Base-by-base conservation (phyloP, 2,797 vertebrate genomes). In the Moxostoma hubbsi region DNA sequence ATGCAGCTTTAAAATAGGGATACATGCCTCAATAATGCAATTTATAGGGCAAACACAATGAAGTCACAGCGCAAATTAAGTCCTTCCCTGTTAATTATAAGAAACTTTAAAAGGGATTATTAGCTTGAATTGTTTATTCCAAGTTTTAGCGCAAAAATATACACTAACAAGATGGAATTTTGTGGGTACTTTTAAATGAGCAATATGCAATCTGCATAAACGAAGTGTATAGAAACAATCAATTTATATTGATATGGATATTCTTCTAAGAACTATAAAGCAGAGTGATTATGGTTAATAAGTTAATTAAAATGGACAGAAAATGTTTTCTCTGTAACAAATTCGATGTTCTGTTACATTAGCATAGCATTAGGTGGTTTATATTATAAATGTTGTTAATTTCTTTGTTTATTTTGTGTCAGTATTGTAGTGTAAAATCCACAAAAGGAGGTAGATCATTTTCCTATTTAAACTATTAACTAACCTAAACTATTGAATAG, bases 191-290 rank as follows among this genome's bases (percentile, higher is more conserved):
- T 66, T 9, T 43, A 55, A 79, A 47, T 77, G 16, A 54, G 62
- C 59, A 72, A 46, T 75, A 24, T 36, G 73, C 51, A 59, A 36
- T 66, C 62, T 57, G 50, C 47, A 36, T 69, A 88, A 87, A 88
- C 87, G 88, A 93, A 92, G 91, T 88, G 92, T 89, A 88, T 88
- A 93, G 90, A 91, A 92, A 92, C 88, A 84, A 91, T 92, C 87
- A 88, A 88, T 93, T 94, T 89, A 92, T 92, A 93, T 91, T 83
- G 82, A 86, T 81, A 57, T 69, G 43, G 66, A 71, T 74, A 91
- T 92, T 94, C 92, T 92, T 91, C 84, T 89, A 83, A 81, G 69
- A 75, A 62, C 61, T 72, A 86, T 89, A 89, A 84, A 84, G 87
- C 89, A 89, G 18, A 18, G 24, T 85, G 83, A 81, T 61, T 88